Conservation (phyloP, 2,113 vertebrate genomes). For the Martes martes region DNA sequence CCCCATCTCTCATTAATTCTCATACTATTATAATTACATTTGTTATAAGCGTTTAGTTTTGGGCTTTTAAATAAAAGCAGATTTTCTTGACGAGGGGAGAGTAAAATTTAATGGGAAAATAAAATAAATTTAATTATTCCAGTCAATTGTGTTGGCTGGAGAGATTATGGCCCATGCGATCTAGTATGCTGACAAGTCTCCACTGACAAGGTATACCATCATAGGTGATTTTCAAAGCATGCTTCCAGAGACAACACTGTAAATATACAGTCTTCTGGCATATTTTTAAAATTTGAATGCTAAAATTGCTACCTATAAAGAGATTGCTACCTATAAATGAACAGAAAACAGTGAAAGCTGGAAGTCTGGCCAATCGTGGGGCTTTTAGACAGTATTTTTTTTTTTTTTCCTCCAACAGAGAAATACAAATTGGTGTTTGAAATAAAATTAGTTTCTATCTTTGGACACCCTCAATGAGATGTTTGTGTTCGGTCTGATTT, state of each 20-base stretch:
- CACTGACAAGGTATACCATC: neutral
- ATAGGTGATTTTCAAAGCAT: conserved; percentile 23
- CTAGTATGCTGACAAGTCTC: neutral
- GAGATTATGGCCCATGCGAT: neutral
- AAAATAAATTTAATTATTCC: conserved; percentile 51
- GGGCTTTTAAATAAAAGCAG: neutral
- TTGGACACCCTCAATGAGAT: conserved; percentile 29
- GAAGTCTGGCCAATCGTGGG: conserved; percentile 18
- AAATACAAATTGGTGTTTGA: conserved; percentile 58
- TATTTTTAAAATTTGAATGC: conserved; percentile 54
- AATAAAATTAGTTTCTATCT: conserved; percentile 71
- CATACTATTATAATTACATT: neutral
- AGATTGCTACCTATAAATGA: conserved; percentile 28
- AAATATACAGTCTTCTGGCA: neutral
- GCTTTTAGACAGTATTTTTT: neutral
- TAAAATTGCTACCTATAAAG: conserved; percentile 52
- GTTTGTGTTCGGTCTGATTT: conserved; percentile 41
- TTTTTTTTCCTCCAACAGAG: neutral
- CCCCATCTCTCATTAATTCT: conserved; percentile 47
- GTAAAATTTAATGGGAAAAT: conserved; percentile 46
- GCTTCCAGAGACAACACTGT: neutral
- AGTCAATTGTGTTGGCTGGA: conserved; percentile 10
- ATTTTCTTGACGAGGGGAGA: neutral
- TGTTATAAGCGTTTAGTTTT: conserved; percentile 44
- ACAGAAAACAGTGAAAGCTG: neutral